Conservation (phyloP, 1,140 invertebrate genomes). For the Homarus americanus region DNA sequence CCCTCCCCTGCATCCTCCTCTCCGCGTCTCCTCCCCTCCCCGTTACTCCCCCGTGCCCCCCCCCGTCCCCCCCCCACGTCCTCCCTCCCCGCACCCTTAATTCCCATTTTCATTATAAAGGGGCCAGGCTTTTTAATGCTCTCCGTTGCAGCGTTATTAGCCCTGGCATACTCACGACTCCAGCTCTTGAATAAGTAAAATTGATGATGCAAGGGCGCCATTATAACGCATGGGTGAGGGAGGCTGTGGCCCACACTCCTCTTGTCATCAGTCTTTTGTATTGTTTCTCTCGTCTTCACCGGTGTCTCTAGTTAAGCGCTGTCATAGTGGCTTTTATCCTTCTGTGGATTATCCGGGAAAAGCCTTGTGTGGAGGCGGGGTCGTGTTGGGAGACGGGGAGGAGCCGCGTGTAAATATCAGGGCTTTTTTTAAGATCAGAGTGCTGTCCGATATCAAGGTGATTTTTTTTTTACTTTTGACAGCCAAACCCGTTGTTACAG, state of each 20-base stretch:
- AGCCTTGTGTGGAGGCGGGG: too few relatives aligned
- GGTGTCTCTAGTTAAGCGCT: too few relatives aligned
- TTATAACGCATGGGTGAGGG: background rate
- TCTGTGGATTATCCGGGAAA: too few relatives aligned
- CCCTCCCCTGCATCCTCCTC: background rate
- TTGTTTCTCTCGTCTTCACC: background rate
- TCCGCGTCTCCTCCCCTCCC: background rate
- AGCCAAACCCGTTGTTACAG: too few relatives aligned
- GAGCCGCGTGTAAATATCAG: too few relatives aligned
- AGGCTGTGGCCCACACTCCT: conserved; percentile 1
- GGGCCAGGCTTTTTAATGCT: conserved; percentile 50
- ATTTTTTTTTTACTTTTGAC: too few relatives aligned
- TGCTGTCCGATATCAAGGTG: too few relatives aligned
- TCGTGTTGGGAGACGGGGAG: too few relatives aligned
- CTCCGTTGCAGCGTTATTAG: conserved; percentile 54
- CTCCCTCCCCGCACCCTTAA: conserved; percentile 22
- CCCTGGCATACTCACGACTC: conserved; percentile 46
- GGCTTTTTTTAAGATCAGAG: too few relatives aligned
- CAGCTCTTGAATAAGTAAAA: conserved; percentile 63
- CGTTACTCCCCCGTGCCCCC: too few relatives aligned
- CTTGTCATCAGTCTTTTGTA: background rate
- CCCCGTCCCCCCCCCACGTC: background rate
- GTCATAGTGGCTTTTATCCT: too few relatives aligned
- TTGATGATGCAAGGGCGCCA: conserved; percentile 51
- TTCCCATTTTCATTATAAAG: conserved; percentile 70